These are phyloP conservation scores for Scaptomyza cyrtandrae DNA, from an alignment of 2,888 invertebrate genomes.

Conservation along the genomic window DNA sequence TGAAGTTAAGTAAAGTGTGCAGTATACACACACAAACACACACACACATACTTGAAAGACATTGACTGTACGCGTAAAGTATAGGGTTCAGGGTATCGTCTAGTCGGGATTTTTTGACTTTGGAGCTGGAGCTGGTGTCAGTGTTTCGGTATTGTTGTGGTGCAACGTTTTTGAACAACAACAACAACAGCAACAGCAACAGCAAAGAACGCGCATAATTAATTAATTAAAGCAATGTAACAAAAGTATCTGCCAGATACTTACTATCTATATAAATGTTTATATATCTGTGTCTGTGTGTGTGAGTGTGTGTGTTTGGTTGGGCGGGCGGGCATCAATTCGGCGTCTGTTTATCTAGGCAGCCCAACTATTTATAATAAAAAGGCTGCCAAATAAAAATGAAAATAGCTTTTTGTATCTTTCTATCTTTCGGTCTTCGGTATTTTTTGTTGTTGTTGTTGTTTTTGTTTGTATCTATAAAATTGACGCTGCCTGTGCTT, in stretches of 20 bases:
- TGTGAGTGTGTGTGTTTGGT: not conserved
- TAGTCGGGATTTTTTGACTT: too few relatives aligned
- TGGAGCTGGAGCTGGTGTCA: not conserved
- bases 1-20: too few relatives aligned
- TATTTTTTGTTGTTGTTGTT: constrained; percentile 4
- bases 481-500: constrained; percentile 49
- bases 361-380: constrained; percentile 74
- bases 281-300: not conserved
- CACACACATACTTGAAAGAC: too few relatives aligned
- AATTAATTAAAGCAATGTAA: constrained; percentile 16
- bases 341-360: constrained; percentile 68
- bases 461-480: constrained; percentile 47
- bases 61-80: too few relatives aligned
- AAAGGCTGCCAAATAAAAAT: constrained; percentile 75
- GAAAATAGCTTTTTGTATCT: constrained; percentile 62
- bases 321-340: constrained; percentile 11
- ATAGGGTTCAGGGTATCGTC: too few relatives aligned
- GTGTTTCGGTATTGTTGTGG: constrained; percentile 16
- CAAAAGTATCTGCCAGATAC: constrained; percentile 39
- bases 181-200: not conserved
- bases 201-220: constrained; percentile 41
- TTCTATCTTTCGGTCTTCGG: not conserved
- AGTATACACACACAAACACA: too few relatives aligned
- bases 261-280: constrained; percentile 2
- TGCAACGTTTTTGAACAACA: not conserved